Evolutionary conservation across 1,140 invertebrate genomes (phyloP).

Genomic region (Stenopsyche tienmushanensis): DNA sequence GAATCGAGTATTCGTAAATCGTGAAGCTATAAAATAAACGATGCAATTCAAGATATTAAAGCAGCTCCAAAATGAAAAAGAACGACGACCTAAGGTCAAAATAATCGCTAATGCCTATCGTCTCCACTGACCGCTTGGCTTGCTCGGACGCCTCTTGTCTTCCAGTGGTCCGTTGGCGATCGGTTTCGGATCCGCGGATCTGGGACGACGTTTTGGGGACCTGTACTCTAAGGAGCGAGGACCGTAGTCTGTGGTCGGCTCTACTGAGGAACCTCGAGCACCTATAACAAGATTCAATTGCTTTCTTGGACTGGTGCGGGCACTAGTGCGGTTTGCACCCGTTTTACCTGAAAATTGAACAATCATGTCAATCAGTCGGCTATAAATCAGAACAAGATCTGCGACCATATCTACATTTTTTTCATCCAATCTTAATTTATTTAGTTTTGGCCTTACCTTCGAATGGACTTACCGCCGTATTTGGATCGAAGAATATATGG

Average conservation of each 20-base stretch:
- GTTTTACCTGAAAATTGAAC: conserved; percentile 27
- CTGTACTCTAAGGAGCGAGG: conserved; percentile 56
- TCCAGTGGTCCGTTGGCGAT: conserved; percentile 45
- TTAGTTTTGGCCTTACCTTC: not conserved
- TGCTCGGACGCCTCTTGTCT: conserved; percentile 45
- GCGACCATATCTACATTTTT: not conserved
- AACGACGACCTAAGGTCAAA: too few species aligned
- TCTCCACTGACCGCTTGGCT: conserved; percentile 49
- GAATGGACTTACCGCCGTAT: not conserved
- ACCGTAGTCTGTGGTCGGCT: conserved; percentile 55
- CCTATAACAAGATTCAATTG: conserved; percentile 43
- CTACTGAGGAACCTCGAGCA: conserved; percentile 56
- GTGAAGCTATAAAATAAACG: too few species aligned
- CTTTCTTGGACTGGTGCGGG: conserved; percentile 40
- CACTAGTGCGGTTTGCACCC: conserved; percentile 24
- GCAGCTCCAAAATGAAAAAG: too few species aligned
- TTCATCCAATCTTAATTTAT: not conserved
- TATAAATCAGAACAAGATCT: too few species aligned
- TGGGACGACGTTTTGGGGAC: conserved; percentile 73
- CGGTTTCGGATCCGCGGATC: conserved; percentile 59
- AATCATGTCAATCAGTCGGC: not conserved
- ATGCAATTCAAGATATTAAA: too few species aligned
- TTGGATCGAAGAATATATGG: not conserved
- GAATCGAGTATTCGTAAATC: too few species aligned
- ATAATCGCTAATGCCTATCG: not conserved